phyloP scores from a whole-genome alignment of 2,888 invertebrate genomes.

The Carabus problematicus region DNA sequence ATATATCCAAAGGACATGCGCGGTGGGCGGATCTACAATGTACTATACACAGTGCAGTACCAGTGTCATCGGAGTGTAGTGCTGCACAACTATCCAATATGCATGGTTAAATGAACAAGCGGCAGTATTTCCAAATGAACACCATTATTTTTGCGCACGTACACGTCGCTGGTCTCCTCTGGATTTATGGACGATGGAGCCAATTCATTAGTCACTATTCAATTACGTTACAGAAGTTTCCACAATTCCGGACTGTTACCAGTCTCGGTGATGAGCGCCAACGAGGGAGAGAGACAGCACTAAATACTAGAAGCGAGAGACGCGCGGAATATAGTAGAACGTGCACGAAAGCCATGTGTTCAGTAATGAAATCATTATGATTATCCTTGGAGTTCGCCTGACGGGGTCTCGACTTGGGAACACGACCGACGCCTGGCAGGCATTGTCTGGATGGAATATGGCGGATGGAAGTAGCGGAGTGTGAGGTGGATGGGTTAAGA shows the following conservation, averaged over 20 bases:
- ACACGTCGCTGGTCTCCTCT: constrained; percentile 25
- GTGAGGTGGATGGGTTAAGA: constrained; percentile 26
- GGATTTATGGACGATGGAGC: constrained; percentile 41
- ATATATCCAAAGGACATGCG: not conserved
- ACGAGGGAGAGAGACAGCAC: not conserved
- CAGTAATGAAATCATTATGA: constrained; percentile 42
- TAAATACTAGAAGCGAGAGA: not conserved
- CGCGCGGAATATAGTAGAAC: no score
- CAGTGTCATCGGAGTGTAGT: not conserved
- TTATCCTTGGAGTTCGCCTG: constrained; percentile 35
- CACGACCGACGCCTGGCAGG: constrained; percentile 14
- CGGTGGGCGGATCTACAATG: not conserved
- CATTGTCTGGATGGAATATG: constrained; percentile 17
- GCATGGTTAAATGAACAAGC: constrained; percentile 38
- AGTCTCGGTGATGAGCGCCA: constrained; percentile 3
- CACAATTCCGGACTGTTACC: constrained; percentile 38
- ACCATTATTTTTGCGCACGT: constrained; percentile 41
- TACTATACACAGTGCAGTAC: not conserved
- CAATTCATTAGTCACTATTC: constrained; percentile 43
- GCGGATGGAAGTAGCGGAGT: not conserved
- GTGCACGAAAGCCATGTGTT: constrained; percentile 31
- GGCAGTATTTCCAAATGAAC: constrained; percentile 36
- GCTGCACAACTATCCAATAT: constrained; percentile 29
- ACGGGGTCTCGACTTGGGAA: constrained; percentile 16
- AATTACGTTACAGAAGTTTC: constrained; percentile 41